Base-by-base conservation (phyloP, 2,113 vertebrate genomes). In the Neopipo cinnamomea region DNA sequence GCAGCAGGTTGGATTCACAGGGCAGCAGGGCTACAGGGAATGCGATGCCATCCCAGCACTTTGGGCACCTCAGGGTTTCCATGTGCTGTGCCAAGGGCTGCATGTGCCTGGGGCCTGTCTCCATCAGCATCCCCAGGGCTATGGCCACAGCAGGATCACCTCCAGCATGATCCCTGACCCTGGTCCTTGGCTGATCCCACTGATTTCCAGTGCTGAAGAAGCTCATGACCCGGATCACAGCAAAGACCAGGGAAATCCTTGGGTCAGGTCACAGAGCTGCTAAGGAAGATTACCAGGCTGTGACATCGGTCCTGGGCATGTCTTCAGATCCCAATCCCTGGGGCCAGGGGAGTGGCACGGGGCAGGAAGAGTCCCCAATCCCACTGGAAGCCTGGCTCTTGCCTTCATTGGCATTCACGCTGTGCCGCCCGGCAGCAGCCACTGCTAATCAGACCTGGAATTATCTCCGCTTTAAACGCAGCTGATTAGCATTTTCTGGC, bases 401-500 rank as follows among this genome's bases (percentile, higher is more conserved):
- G 52, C 90, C 92, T 89, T 95, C 89, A 91, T 95, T 92, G 67
- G 67, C 83, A 95, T 95, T 91, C 85, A 49, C 1, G 11, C 91
- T 10, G 46, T 46, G 77, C 76, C 53, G 72, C 58, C 41, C 22
- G 0, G 67, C 85, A 94, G 89, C 95, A 95, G 74, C 81, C 93
- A 42, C 85, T 41, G 79, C 91, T 95, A 91, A 96, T 97, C 95
- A 92, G 79, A 85, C 91, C 86, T 91, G 87, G 95, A 94, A 94
- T 96, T 95, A 93, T 93, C 96, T 89, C 83, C 52, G 88, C 79
- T 94, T 92, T 94, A 86, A 93, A 93, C 0, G 47, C 76, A 78
- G 67, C 86, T 49, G 91, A 97, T 97, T 96, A 96, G 93, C 94
- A 88, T 94, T 88, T 96, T 80, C 76, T 75, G 68, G 89, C 89